Conservation (phyloP, 1,140 invertebrate species). For the Drosophila murphyi region DNA sequence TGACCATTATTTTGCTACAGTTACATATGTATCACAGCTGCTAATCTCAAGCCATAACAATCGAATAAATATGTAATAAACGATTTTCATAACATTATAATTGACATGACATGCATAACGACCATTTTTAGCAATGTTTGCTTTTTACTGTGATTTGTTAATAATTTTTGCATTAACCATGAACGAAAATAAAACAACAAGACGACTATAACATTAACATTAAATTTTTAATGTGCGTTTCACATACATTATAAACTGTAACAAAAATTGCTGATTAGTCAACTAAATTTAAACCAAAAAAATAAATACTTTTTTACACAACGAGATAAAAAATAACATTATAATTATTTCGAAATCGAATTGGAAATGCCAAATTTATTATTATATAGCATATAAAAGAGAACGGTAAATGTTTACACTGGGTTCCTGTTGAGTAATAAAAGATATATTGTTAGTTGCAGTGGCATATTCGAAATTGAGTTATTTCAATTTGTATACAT, state of each 20-base stretch:
- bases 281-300: constrained; percentile 46
- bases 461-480: constrained; percentile 10
- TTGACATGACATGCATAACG: constrained; percentile 24
- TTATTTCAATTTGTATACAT: neutral
- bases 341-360: constrained; percentile 38
- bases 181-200: constrained; percentile 24
- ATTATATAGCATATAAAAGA: constrained; percentile 50
- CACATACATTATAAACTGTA: constrained; percentile 30
- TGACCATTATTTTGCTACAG: constrained; percentile 14
- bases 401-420: constrained; percentile 55
- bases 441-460: constrained; percentile 57
- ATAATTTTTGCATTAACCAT: constrained; percentile 70
- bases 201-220: constrained; percentile 37
- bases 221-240: constrained; percentile 27
- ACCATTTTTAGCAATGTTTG: constrained; percentile 70
- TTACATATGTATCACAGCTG: constrained; percentile 27
- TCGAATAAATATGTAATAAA: constrained; percentile 34
- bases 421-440: constrained; percentile 72
- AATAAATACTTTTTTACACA: constrained; percentile 41
- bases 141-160: constrained; percentile 81
- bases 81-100: constrained; percentile 32
- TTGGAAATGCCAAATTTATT: constrained; percentile 69
- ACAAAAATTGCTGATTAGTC: constrained; percentile 52
- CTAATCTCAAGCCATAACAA: constrained; percentile 35
- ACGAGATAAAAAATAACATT: constrained; percentile 14